These are phyloP conservation scores for Centrocercus urophasianus DNA, from an alignment of 2,113 vertebrate genomes.

Conservation along the genomic window DNA sequence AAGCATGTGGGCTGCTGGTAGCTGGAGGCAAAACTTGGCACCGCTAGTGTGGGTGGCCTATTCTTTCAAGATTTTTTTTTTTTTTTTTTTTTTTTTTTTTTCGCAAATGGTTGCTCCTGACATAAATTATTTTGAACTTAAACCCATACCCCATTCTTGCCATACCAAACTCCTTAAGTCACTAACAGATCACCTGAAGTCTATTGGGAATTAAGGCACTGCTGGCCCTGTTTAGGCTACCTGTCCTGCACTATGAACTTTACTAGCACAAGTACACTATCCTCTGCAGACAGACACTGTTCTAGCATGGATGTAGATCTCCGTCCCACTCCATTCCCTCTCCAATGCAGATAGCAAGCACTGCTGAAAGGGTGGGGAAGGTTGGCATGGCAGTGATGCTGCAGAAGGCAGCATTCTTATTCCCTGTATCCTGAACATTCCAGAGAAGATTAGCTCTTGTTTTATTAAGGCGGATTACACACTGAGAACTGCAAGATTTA, in stretches of 20 bases:
- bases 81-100: not conserved
- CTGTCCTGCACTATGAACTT: fast-evolving
- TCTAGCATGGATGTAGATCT: fast-evolving
- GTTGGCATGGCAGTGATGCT: not conserved
- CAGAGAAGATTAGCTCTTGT: not conserved
- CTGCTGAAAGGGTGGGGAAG: not conserved
- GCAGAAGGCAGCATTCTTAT: not conserved
- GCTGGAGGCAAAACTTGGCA: not conserved
- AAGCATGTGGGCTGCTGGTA: not conserved
- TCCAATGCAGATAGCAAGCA: not conserved
- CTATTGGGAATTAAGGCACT: fast-evolving
- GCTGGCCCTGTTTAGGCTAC: not conserved
- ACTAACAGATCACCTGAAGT: not conserved
- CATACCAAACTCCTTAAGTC: not conserved
- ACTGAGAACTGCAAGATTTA: not conserved
- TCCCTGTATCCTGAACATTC: fast-evolving
- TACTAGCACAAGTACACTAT: fast-evolving
- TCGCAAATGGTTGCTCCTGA: not conserved
- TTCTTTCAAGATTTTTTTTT: not conserved
- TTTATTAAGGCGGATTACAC: not conserved
- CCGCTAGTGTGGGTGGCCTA: not conserved
- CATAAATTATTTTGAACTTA: not conserved
- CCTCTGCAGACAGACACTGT: not conserved
- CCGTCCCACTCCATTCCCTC: not conserved
- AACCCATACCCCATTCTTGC: not conserved